Evolutionary conservation across 2,113 vertebrate species (phyloP), one percentile per base, ranked within the genome.

Genomic region (Columba janthina): DNA sequence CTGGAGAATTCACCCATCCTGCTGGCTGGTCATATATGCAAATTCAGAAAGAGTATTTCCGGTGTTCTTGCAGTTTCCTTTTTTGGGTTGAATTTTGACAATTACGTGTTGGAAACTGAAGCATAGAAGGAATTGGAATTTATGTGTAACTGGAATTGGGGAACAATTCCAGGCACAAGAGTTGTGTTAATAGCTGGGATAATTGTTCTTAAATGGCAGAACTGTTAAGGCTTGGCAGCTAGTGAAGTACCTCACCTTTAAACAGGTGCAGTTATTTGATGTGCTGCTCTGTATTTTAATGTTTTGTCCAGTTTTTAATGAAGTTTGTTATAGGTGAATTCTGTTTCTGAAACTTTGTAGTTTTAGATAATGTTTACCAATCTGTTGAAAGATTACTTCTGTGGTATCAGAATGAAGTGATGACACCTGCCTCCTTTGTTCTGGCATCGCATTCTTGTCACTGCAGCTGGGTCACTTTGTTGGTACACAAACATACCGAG

Each of bases 81-180:
- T 7, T 62, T 76, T 25, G 60, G 20, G 12, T 26, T 36, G 60
- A 12, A 34, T 79, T 64, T 72, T 22, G n/a, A 29, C 19, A 29
- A 1, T 83, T 85, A 31, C 1, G 0, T 6, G 14, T 58, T 36
- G 57, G 38, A 60, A 77, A 17, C 4, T 2, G 15, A 31, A 60
- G 18, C 9, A 11, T 16, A 2, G 66, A 54, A 58, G 54, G 58
- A 51, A 51, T 2, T 6, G 3, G 19, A 16, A 18, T 10, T 21
- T 32, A 4, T 9, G 0, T 16, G 46, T 32, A 18, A 22, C 10
- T 28, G 34, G 38, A 51, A 24, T 3, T 4, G 32, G 56, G 57
- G 57, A 34, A 0, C 4, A 6, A 24, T 5, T 56, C 26, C 34
- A 71, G 53, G 2, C 0, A 2, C 1, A 17, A 18, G 62, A 40